Base-by-base conservation (phyloP, 2,113 vertebrate genomes). In the Falcunculus frontatus region DNA sequence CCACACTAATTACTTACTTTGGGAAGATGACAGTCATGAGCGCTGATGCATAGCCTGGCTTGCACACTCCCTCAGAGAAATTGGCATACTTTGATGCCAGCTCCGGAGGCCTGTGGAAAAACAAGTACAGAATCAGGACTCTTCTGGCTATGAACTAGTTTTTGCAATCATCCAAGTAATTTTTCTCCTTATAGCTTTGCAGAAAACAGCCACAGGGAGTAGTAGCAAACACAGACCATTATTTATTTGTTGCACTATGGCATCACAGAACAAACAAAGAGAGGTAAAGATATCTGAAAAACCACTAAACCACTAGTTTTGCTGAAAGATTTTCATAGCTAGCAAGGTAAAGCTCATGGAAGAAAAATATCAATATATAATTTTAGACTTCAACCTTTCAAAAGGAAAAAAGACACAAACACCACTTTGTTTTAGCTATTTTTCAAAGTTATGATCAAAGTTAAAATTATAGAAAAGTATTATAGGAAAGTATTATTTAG, bases 1-100 rank as follows among this genome's bases (percentile, higher is more conserved):
- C 22, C 68, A 42, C 57, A 52, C 35, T 25, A 19, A 76, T 74
- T 77, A 97, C 99, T 99, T 98, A 99, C 99, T 99, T 99, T 86
- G 99, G 99, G 94, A 99, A 99, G 98, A 99, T 99, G 97, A 98
- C 96, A 47, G 98, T 98, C 99, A 99, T 99, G 97, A 99, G 98
- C 62, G 99, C 99, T 70, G 99, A 98, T 63, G 99, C 98, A 60
- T 99, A 99, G 95, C 99, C 99, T 21, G 98, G 99, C 84, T 98
- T 99, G 98, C 99, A 99, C 87, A 95, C 84, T 94, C 99, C 99
- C 69, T 99, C 98, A 37, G 98, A 99, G 96, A 99, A 98, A 98
- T 99, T 99, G 86, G 98, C 98, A 42, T 99, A 99, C 97, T 99
- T 99, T 93, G 98, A 98, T 87, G 97, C 95, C 96, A 99, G 95